Conservation (phyloP, 2,797 vertebrate genomes). For the Leucoraja ocellata region DNA sequence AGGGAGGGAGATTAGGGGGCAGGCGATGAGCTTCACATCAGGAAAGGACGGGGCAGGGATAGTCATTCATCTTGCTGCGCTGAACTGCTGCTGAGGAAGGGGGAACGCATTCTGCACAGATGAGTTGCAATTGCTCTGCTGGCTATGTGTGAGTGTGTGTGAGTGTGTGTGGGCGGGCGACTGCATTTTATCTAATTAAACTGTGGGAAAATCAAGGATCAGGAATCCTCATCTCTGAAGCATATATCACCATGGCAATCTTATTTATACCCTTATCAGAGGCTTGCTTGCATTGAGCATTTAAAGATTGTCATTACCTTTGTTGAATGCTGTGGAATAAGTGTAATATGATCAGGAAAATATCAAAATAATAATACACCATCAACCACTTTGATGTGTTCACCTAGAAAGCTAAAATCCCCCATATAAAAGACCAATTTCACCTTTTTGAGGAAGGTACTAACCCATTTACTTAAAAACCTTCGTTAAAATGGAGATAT, state of each 20-base stretch:
- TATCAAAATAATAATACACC: background rate
- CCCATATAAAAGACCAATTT: background rate
- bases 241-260: conserved; percentile 62
- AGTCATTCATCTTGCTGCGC: conserved; percentile 29
- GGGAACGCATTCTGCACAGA: conserved; percentile 46
- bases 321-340: background rate
- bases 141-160: conserved; percentile 46
- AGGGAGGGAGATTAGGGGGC: background rate
- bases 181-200: conserved; percentile 52
- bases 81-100: conserved; percentile 42
- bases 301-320: background rate
- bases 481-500: background rate
- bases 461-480: background rate
- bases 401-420: background rate
- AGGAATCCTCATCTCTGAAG: conserved; percentile 48
- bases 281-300: background rate
- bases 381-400: background rate
- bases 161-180: conserved; percentile 46
- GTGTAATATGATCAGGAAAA: background rate
- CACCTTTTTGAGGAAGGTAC: background rate
- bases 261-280: conserved; percentile 46
- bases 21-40: background rate
- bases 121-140: conserved; percentile 50
- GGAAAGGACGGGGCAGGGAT: background rate
- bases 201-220: conserved; percentile 58